Conservation (phyloP, 2,113 vertebrate species). For the Tetraodon nigroviridis region DNA sequence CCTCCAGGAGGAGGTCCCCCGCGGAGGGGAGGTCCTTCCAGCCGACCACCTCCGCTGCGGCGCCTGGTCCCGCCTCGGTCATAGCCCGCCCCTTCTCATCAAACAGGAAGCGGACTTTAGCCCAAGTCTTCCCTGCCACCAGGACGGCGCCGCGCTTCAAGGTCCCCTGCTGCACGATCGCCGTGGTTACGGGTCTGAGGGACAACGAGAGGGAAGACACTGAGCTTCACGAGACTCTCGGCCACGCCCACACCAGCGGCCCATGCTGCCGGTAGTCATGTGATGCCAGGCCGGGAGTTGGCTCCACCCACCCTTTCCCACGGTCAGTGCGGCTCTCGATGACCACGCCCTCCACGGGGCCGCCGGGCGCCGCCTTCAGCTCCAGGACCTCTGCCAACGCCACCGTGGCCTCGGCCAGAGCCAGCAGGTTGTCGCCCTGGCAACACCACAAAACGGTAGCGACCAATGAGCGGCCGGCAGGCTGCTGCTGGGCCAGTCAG, state of each 20-base stretch:
- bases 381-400: constrained; percentile 89
- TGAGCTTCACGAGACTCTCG: neutral
- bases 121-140: constrained; percentile 89
- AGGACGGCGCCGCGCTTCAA: constrained; percentile 82
- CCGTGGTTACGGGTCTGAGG: constrained; percentile 79
- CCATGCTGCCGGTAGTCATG: no score
- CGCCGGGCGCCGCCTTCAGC: constrained; percentile 82
- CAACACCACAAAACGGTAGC: neutral
- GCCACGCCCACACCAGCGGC: neutral
- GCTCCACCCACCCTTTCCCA: constrained; percentile 75
- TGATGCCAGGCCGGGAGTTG: no score
- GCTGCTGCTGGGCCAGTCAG: neutral
- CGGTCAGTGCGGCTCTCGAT: constrained; percentile 90
- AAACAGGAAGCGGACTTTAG: constrained; percentile 88
- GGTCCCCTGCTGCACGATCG: constrained; percentile 86
- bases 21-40: constrained; percentile 93
- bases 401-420: constrained; percentile 86
- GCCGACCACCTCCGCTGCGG: constrained; percentile 85
- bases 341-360: constrained; percentile 82
- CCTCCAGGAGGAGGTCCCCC: constrained; percentile 89
- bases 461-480: no score
- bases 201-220: neutral
- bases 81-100: constrained; percentile 81
- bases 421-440: constrained; percentile 86
- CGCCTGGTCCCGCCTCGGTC: constrained; percentile 76